These are phyloP conservation scores for Eciton burchellii DNA, from an alignment of 1,140 invertebrate species.

Conservation along the genomic window DNA sequence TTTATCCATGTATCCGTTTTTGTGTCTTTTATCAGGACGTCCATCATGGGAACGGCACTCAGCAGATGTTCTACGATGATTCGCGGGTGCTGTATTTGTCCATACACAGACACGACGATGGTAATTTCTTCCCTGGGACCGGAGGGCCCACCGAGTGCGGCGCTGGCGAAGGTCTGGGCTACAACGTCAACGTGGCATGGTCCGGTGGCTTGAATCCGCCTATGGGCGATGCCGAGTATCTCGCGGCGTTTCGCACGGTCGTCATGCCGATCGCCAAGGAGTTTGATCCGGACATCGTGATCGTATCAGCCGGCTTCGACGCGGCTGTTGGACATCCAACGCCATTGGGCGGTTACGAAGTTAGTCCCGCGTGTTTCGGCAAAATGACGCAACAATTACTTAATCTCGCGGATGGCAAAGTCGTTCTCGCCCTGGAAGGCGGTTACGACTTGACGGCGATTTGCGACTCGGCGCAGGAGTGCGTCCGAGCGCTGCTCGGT, in stretches of 20 bases:
- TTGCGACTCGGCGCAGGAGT: constrained; percentile 98
- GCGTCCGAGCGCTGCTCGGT: constrained; percentile 95
- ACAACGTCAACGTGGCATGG: constrained; percentile 99
- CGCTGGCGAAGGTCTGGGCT: constrained; percentile 95
- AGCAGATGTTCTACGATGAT: constrained; percentile 99
- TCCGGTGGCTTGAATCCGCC: constrained; percentile 95
- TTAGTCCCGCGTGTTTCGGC: constrained; percentile 98
- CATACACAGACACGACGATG: constrained; percentile 99
- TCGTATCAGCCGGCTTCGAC: constrained; percentile 99
- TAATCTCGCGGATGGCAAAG: constrained; percentile 94
- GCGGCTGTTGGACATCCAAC: constrained; percentile 96
- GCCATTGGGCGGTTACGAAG: constrained; percentile 97
- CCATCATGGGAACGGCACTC: constrained; percentile 99
- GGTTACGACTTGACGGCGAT: constrained; percentile 98
- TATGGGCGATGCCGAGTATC: constrained; percentile 98
- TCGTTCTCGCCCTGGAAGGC: constrained; percentile 96
- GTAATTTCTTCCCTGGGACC: constrained; percentile 99
- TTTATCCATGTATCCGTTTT: neutral
- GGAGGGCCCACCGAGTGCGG: constrained; percentile 97
- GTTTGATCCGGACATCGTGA: constrained; percentile 97
- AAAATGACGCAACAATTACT: constrained; percentile 98
- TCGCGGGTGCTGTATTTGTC: constrained; percentile 97
- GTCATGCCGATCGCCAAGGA: constrained; percentile 97
- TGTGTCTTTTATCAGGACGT: constrained; percentile 91
- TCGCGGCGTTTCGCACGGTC: constrained; percentile 97